A percentile compares a stretch with the other conserved stretches of the same genome.
phyloP scores from a whole-genome alignment of 1,140 invertebrate genomes.

The Leptinotarsa defecta region DNA sequence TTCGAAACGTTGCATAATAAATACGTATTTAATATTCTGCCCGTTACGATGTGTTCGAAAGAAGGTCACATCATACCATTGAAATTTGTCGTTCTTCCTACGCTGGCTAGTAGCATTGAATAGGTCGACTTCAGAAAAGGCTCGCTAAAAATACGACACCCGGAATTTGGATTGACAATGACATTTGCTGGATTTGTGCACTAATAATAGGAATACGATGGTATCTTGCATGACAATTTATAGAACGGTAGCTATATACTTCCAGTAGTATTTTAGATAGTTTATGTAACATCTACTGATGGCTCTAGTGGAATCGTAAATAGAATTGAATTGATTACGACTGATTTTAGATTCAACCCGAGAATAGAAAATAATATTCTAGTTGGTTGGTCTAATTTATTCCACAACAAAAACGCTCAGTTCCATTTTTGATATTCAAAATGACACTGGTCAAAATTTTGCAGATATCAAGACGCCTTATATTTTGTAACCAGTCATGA shows the following conservation, averaged over 20 bases:
- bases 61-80: conserved; percentile 12
- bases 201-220: neutral
- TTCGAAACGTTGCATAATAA: conserved; percentile 1
- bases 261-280: too few relatives aligned
- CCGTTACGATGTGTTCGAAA: neutral
- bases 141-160: neutral
- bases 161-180: conserved; percentile 3
- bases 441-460: too few relatives aligned
- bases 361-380: too few relatives aligned
- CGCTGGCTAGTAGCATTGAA: neutral
- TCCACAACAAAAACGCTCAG: too few relatives aligned
- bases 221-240: neutral
- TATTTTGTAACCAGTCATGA: too few relatives aligned
- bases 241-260: neutral
- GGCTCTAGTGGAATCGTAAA: too few relatives aligned
- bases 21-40: neutral
- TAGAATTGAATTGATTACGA: too few relatives aligned
- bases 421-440: too few relatives aligned
- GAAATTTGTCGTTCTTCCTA: neutral
- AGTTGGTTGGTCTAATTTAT: too few relatives aligned
- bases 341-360: too few relatives aligned
- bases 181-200: neutral
- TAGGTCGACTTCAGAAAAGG: neutral
- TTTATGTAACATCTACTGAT: too few relatives aligned
- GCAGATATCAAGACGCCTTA: too few relatives aligned